Conservation (phyloP, 35 echinoderm and acorn worm genomes). For the Ophiothrix spiculata region DNA sequence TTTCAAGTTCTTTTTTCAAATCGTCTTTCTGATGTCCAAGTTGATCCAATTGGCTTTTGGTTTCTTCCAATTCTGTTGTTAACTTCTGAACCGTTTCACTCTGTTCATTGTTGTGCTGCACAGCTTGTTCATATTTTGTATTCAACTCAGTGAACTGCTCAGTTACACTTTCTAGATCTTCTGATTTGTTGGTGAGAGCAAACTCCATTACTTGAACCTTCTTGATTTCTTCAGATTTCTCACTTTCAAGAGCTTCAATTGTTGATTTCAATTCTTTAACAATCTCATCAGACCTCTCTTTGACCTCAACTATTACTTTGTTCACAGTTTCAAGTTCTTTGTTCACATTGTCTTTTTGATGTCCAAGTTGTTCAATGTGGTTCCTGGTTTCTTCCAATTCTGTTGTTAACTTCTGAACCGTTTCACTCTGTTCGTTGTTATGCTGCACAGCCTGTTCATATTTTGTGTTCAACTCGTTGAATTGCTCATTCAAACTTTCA, state of each 20-base stretch:
- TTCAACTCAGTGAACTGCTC: no score
- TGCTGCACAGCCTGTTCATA: neutral
- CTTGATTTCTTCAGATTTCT: neutral
- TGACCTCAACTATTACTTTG: neutral
- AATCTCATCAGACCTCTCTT: neutral
- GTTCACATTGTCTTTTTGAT: neutral
- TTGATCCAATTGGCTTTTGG: no score
- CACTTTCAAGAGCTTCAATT: neutral
- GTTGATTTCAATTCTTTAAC: neutral
- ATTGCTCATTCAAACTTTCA: neutral
- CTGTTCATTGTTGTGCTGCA: no score
- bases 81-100: no score
- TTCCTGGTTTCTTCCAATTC: neutral
- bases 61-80: no score
- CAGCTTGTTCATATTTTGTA: no score
- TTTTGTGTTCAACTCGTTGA: neutral
- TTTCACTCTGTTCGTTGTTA: neutral
- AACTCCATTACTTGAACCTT: neutral
- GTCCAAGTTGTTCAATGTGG: neutral
- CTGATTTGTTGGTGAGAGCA: neutral
- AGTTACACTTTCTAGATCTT: neutral
- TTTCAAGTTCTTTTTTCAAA: no score
- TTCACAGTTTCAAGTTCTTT: neutral
- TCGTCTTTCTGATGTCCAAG: no score
- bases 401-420: neutral